Conservation (phyloP, 1,140 invertebrate genomes). For the Pteromalus puparum region DNA sequence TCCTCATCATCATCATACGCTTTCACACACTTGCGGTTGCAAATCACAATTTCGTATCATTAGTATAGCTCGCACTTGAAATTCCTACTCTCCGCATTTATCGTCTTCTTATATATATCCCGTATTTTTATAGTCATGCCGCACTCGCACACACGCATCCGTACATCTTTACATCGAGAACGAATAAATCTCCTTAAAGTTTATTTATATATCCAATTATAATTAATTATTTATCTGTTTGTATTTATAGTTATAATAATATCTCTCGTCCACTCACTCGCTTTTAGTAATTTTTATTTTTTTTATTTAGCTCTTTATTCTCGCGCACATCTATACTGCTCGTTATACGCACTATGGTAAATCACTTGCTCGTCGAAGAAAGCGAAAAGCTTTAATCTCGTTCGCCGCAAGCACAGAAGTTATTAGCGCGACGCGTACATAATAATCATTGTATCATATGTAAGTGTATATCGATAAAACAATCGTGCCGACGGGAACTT, state of each 20-base stretch:
- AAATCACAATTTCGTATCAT: slow-evolving; percentile 9
- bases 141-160: not conserved
- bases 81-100: not conserved
- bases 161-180: slow-evolving; percentile 31
- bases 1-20: not conserved
- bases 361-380: slow-evolving; percentile 43
- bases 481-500: slow-evolving; percentile 46
- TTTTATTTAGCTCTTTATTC: not conserved
- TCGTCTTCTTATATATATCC: not conserved
- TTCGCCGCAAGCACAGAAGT: slow-evolving; percentile 40
- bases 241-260: not conserved
- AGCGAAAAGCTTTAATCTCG: slow-evolving; percentile 38
- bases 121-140: slow-evolving; percentile 21
- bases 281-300: not conserved
- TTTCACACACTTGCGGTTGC: slow-evolving; percentile 17
- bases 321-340: not conserved
- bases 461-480: slow-evolving; percentile 22
- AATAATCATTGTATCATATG: slow-evolving; percentile 3
- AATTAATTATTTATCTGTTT: slow-evolving; percentile 9
- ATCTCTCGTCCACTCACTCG: slow-evolving; percentile 27
- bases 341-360: slow-evolving; percentile 18
- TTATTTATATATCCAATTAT: slow-evolving; percentile 15
- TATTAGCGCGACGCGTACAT: slow-evolving; percentile 21
- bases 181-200: slow-evolving; percentile 30
- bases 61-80: not conserved